These are phyloP conservation scores for Amiota minor DNA, from an alignment of 2,888 invertebrate species.

Conservation along the genomic window DNA sequence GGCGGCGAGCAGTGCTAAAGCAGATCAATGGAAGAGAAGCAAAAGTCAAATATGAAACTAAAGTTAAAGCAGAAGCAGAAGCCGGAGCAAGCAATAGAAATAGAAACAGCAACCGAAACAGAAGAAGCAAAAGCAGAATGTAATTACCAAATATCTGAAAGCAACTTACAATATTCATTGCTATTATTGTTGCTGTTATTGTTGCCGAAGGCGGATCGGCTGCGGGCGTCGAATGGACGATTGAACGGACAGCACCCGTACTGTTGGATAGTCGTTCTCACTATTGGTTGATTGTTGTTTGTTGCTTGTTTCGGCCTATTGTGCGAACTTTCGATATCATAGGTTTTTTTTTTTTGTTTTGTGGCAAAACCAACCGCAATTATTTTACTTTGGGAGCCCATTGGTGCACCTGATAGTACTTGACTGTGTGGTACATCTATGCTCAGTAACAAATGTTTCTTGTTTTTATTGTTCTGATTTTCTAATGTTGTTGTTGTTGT, in stretches of 20 bases:
- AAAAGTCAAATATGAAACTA: neutral
- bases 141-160: constrained; percentile 23
- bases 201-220: neutral
- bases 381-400: constrained; percentile 14
- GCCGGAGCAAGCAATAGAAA: neutral
- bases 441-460: constrained; percentile 33
- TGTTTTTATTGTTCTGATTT: constrained; percentile 2
- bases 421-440: neutral
- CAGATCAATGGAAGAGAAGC: neutral
- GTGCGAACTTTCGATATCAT: constrained; percentile 58
- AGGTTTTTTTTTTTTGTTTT: constrained; percentile 53
- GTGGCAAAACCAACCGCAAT: constrained; percentile 19
- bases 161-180: neutral
- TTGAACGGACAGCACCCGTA: neutral
- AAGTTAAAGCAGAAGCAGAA: neutral
- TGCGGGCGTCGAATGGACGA: constrained; percentile 1
- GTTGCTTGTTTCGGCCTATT: constrained; percentile 47
- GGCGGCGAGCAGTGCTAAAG: constrained; percentile 32
- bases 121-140: constrained; percentile 8
- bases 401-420: neutral
- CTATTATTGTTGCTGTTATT: constrained; percentile 5
- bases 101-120: neutral
- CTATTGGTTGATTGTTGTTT: constrained; percentile 30
- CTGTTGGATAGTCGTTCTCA: neutral
- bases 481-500: neutral